Evolutionary conservation across 2,797 vertebrate genomes (phyloP).

Genomic region (Orientallactaga sibirica): DNA sequence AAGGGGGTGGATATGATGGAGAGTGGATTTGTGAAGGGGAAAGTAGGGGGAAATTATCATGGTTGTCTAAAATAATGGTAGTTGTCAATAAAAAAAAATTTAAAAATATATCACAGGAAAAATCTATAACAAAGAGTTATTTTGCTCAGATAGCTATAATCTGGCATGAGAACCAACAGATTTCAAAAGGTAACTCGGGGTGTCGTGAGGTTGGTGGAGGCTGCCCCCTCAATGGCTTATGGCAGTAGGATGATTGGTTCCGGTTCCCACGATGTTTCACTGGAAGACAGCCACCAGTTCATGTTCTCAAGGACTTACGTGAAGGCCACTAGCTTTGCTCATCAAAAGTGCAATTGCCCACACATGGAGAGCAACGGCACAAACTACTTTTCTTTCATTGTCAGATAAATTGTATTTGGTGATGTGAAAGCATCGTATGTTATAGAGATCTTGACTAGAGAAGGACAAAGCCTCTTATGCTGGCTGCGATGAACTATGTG

Average conservation of each 20-base stretch:
- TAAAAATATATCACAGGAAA: not conserved
- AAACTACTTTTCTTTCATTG: slow-evolving; percentile 58
- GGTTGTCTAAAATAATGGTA: too few species aligned
- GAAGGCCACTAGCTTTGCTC: slow-evolving; percentile 1
- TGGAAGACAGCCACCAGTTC: not conserved
- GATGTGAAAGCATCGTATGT: slow-evolving; percentile 42
- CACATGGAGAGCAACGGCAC: not conserved
- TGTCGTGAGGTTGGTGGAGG: too few species aligned
- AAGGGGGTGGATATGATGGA: too few species aligned
- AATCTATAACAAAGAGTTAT: not conserved
- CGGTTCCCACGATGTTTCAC: not conserved
- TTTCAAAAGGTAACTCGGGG: not conserved
- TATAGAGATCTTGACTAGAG: not conserved
- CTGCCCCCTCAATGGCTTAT: too few species aligned
- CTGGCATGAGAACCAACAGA: not conserved
- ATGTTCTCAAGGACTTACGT: not conserved
- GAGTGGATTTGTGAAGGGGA: too few species aligned
- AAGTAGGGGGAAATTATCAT: too few species aligned
- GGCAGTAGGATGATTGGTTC: not conserved
- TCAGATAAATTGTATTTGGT: slow-evolving; percentile 53
- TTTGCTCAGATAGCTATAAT: not conserved
- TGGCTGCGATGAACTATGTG: not conserved
- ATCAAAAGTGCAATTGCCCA: slow-evolving; percentile 54
- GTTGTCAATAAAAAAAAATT: too few species aligned
- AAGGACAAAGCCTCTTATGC: not conserved